A percentile compares a stretch with the other conserved stretches of the same genome.
phyloP scores from a whole-genome alignment of 1,140 invertebrate genomes.

The Antheraea pernyi region DNA sequence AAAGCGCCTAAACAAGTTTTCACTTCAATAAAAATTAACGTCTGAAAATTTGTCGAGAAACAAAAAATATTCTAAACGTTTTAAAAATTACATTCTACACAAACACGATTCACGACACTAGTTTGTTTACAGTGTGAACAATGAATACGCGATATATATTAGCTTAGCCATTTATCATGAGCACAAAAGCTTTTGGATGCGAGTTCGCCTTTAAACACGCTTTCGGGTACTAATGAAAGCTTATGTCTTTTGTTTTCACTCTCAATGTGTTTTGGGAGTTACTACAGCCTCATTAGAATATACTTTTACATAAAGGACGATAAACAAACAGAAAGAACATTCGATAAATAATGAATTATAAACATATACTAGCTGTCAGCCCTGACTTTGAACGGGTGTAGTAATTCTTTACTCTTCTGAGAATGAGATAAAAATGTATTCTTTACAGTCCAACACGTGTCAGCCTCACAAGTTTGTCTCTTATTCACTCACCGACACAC shows the following conservation, averaged over 20 bases:
- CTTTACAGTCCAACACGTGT: no score
- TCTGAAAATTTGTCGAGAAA: no score
- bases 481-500: no score
- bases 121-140: neutral
- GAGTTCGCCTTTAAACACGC: neutral
- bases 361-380: no score
- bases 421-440: no score
- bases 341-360: neutral
- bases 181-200: neutral
- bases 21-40: no score
- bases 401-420: no score
- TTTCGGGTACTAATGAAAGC: conserved; percentile 2
- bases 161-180: neutral
- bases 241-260: neutral
- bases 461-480: no score
- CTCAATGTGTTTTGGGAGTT: neutral
- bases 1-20: no score
- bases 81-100: neutral
- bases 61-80: no score
- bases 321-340: neutral
- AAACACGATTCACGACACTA: neutral
- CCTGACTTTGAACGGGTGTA: no score
- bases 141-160: neutral
- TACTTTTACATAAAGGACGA: neutral
- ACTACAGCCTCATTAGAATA: neutral